Base-by-base conservation (phyloP, 2,888 invertebrate species). In the Amorpha juglandis region DNA sequence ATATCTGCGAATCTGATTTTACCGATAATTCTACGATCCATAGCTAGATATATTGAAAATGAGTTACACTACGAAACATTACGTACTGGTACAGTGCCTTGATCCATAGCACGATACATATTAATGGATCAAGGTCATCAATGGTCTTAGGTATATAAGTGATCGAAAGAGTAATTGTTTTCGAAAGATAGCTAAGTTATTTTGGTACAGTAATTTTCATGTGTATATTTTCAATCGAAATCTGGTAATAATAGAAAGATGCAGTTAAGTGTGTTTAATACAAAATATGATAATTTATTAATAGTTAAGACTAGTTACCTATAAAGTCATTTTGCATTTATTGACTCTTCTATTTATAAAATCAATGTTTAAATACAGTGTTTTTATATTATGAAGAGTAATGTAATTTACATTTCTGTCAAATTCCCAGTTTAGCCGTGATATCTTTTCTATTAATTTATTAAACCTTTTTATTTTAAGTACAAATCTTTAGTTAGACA, bases 331-430 rank as follows among this genome's bases (percentile, higher is more conserved):
- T 65, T 14, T 66, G 21, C 50, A 47, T 67, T 52, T 64, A 65
- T 63, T 64, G 27, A 21, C 42, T 45, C 45, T 63, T 45, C 45
- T 63, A 52, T 66, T 64, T 66, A 50, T 50, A 35, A 27, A 63
- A 19, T 50, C 35, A 58, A 51, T 53, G 55, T 45, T 62, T 45
- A 55, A 50, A 27, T 64, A 50, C 38, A 55, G 38, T 55, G 38
- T 27, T 55, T 58, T 42, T 38, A 21, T 19, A 42, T 42, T 38
- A 38, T 16, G 35, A 1, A n/a, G 3, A 55, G 11, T 38, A 55
- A 9, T 55, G n/a, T 38, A 9, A 33, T 9, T 35, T 7, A 38
- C 14, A n/a, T 2, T 9, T 9, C 9, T 35, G 35, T 27, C 27
- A 35, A 35, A 8, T 50, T 50, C 16, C 33, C 8, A 35, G 14